Base-by-base conservation (phyloP, 1,140 invertebrate species). In the Stegodyphus dumicola region DNA sequence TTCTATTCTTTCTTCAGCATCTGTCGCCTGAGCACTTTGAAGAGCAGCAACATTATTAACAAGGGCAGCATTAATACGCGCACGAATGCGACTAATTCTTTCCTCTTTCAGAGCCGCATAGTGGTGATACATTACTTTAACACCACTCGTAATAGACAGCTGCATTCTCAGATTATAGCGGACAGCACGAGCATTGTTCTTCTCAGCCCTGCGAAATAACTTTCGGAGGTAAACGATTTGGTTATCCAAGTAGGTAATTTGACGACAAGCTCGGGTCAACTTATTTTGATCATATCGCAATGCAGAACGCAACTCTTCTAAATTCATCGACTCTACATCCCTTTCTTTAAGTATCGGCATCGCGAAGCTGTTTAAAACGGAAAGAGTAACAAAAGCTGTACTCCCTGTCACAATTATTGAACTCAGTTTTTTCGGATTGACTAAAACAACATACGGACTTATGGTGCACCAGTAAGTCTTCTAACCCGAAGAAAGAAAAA, bases 51-150 rank as follows among this genome's bases (percentile, higher is more conserved):
- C 3, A 33, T 33, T 33, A 33, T 33, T 33, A 33, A 33, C 33
- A 3, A 33, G 33, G 33, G 33, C 33, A 33, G 33, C 33, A 33
- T 33, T 33, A 2, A 81, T 51, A 64, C 18, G 70, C 2, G 69
- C 6, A n/a, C 64, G 10, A 17, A 86, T 13, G 2, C 18, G 33
- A 7, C 9, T 71, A 49, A 77, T 77, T 74, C 64, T 73, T 3
- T 52, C 69, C 66, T 78, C 76, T 52, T 78, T 66, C 1, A 65
- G 65, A 6, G 75, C 60, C 9, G 76, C 76, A 66, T 74, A 86
- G 53, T 86, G 76, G 33, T 86, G 76, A 67, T 79, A 78, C 84
- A 86, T 86, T 11, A 86, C 77, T 56, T 86, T 86, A 9, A 86
- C 77, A 49, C 84, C 84, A 73, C 84, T 86, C 3, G 56, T 64